These are phyloP conservation scores for Ceratosolen fusciceps DNA, from an alignment of 1,140 invertebrate genomes.

Conservation along the genomic window DNA sequence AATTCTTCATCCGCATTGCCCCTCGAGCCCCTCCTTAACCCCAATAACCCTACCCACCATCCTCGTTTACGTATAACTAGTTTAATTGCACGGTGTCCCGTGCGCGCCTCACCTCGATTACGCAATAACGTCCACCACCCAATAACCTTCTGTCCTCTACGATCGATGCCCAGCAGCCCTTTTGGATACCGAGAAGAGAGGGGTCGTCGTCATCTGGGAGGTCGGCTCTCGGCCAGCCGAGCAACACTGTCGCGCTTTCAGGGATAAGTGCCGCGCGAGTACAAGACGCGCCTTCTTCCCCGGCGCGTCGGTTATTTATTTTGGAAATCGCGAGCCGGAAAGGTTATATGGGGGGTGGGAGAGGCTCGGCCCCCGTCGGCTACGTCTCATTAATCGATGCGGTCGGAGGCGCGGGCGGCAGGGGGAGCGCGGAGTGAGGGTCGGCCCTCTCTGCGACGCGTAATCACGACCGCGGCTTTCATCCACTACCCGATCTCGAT, in stretches of 20 bases:
- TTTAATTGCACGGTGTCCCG: slow-evolving; percentile 47
- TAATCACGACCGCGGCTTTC: not conserved
- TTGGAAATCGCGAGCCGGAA: not conserved
- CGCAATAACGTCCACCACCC: no score
- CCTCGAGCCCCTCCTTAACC: no score
- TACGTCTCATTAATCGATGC: no score
- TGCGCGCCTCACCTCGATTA: no score
- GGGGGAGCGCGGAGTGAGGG: not conserved
- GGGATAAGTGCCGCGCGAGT: not conserved
- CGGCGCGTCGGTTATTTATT: not conserved
- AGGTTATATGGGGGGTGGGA: no score
- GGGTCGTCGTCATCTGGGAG: no score
- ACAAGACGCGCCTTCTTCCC: not conserved
- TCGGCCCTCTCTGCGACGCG: not conserved
- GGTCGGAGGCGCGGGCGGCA: not conserved
- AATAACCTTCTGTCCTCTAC: no score
- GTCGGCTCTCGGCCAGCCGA: no score
- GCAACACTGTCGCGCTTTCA: not conserved
- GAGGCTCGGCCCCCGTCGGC: no score
- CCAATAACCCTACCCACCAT: slow-evolving; percentile 3
- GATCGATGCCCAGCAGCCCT: no score
- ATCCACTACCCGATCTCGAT: no score
- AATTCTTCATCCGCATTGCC: slow-evolving; percentile 39
- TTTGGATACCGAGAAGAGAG: no score
- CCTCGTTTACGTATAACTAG: slow-evolving; percentile 40